Evolutionary conservation across 2,888 invertebrate genomes (phyloP).

Genomic region (Atherix ibis): DNA sequence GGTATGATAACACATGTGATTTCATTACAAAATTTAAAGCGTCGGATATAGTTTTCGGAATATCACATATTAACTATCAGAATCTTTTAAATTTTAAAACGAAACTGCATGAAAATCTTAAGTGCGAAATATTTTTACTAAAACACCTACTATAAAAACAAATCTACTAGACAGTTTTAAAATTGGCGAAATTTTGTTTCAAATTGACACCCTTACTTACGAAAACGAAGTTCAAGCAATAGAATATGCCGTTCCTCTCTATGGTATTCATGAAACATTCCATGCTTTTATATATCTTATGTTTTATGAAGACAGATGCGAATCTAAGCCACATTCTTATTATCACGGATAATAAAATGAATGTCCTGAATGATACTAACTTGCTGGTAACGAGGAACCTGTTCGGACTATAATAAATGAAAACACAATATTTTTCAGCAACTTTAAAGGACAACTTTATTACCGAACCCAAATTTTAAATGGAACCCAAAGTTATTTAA

Average conservation of each 20-base stretch:
- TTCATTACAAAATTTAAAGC: slow-evolving; percentile 11
- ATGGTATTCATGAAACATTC: slow-evolving; percentile 10
- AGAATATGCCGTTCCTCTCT: slow-evolving; percentile 10
- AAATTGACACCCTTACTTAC: slow-evolving; percentile 11
- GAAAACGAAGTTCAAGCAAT: slow-evolving; percentile 11
- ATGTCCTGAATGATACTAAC: not conserved
- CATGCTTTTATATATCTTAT: slow-evolving; percentile 5
- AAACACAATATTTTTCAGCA: slow-evolving; percentile 1
- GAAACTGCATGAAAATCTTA: too few relatives aligned
- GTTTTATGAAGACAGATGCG: not conserved
- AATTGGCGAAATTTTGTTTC: slow-evolving; percentile 2
- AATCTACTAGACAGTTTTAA: not conserved
- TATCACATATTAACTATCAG: slow-evolving; percentile 7
- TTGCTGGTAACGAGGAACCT: not conserved
- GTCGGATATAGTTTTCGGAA: slow-evolving; percentile 11
- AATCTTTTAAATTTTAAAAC: too few relatives aligned
- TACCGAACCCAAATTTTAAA: not conserved
- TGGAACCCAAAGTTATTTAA: too few relatives aligned
- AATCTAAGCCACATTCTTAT: not conserved
- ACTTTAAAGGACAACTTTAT: slow-evolving; percentile 1
- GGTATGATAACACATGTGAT: slow-evolving; percentile 13
- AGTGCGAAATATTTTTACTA: too few relatives aligned
- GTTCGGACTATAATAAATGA: not conserved
- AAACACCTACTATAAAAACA: too few relatives aligned
- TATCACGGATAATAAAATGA: not conserved